Conservation (phyloP, 2,888 invertebrate genomes). For the Lordiphosa andalusiaca region DNA sequence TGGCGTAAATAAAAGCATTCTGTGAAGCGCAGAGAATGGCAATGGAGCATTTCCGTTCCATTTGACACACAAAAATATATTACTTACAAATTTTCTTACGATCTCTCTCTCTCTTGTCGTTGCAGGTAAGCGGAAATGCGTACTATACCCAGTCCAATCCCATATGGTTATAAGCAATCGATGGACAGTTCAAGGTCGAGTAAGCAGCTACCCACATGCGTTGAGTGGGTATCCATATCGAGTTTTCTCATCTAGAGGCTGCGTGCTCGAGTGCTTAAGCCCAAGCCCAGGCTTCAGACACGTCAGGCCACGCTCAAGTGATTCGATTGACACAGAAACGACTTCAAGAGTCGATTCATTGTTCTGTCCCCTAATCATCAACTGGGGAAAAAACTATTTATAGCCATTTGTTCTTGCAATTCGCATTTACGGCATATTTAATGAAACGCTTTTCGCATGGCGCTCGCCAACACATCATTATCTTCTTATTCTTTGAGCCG, state of each 20-base stretch:
- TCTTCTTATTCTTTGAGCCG: neutral
- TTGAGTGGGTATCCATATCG: conserved; percentile 20
- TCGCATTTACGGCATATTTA: conserved; percentile 5
- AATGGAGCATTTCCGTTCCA: conserved; percentile 22
- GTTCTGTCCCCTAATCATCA: too few relatives aligned
- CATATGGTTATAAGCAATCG: conserved; percentile 36
- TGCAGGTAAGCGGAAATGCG: conserved; percentile 38
- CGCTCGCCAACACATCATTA: too few relatives aligned
- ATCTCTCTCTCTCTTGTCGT: conserved; percentile 13
- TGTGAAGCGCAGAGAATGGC: conserved; percentile 14
- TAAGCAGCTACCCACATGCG: conserved; percentile 43
- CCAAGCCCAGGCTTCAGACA: conserved; percentile 32
- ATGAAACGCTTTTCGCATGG: conserved; percentile 1
- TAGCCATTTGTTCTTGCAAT: conserved; percentile 20
- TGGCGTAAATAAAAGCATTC: conserved; percentile 22
- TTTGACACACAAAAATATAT: conserved; percentile 15
- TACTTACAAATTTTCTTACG: conserved; percentile 1
- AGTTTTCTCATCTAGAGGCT: conserved; percentile 40
- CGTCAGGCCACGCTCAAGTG: conserved; percentile 44
- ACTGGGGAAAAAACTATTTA: conserved; percentile 8
- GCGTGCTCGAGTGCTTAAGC: conserved; percentile 59
- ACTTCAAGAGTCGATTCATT: conserved; percentile 3
- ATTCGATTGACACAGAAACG: conserved; percentile 33
- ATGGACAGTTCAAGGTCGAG: conserved; percentile 56
- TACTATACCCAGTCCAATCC: conserved; percentile 6